Evolutionary conservation across 1,140 invertebrate species (phyloP), one percentile per base, ranked within the genome.

Genomic region (Fragariocoptes setiger): DNA sequence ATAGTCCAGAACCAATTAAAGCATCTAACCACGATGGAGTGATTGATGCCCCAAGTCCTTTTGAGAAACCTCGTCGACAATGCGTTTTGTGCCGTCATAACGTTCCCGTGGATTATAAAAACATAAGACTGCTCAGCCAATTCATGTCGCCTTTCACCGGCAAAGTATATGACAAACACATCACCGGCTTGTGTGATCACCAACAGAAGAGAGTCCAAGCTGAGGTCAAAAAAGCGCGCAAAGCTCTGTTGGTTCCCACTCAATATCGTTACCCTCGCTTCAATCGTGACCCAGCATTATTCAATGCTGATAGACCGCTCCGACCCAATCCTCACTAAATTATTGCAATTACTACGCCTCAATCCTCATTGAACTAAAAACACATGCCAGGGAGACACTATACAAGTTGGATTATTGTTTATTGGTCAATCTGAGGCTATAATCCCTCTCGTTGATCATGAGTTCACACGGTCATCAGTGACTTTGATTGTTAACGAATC

Each of bases 131-230:
- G 4, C 55, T 95, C 2, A 86, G 80, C 14, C 88, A 95, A 54
- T 95, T 95, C 59, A 72, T 90, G 52, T 92, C 83, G 36, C 70
- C 76, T 1, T 80, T 74, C 50, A 92, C 85, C 12, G 85, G 86
- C 8, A 64, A 68, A 48, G 67, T 88, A 42, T 94, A 92, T 58
- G 76, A 76, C 0, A 64, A 71, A 47, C 75, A 92, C 50, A 78
- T 94, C 41, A 95, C 86, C 21, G 77, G 65, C 4, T 58, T 83
- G 2, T 86, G 80, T 53, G 65, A 68, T 53, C 48, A 54, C 3
- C 74, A 79, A 51, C 76, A 86, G 48, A 56, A 63, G 37, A 52
- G 57, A 44, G 62, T 85, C 0, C 67, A 73, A 53, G 50, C 49
- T 2, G 73, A 76, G 57, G 73, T 82, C 35, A 46, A 46, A 0